phyloP scores from a whole-genome alignment of 1,140 invertebrate genomes.

The Coenobita brevimanus region DNA sequence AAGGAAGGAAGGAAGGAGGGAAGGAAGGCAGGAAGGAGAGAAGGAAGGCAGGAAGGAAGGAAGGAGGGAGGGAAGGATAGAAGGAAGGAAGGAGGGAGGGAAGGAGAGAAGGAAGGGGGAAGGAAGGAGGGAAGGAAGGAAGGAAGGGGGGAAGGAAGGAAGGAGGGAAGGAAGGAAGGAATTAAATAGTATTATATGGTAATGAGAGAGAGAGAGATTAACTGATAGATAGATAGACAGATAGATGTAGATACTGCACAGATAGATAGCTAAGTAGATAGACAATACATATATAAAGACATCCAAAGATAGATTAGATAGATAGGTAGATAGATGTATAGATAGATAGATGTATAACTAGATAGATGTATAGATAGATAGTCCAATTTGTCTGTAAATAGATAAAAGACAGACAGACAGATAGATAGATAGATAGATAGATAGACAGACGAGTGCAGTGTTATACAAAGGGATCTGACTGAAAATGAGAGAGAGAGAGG shows the following conservation, averaged over 20 bases:
- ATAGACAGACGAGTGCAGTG: not conserved
- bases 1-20: not conserved
- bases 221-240: too few species aligned
- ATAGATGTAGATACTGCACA: too few species aligned
- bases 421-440: not conserved
- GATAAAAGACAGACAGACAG: not conserved
- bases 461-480: too few species aligned
- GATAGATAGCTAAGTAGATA: too few species aligned
- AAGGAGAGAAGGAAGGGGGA: not conserved
- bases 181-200: not conserved
- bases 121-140: not conserved
- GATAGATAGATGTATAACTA: too few species aligned
- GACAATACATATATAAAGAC: too few species aligned
- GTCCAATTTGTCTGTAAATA: too few species aligned
- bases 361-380: too few species aligned
- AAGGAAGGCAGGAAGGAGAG: not conserved
- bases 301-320: too few species aligned
- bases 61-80: not conserved
- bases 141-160: not conserved
- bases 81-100: not conserved
- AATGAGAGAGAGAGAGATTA: too few species aligned
- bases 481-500: conserved; percentile 42
- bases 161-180: not conserved
- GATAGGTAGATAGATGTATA: too few species aligned
- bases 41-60: conserved; percentile 11